phyloP scores from a whole-genome alignment of 1,140 invertebrate genomes.

The Bombus fervidus region DNA sequence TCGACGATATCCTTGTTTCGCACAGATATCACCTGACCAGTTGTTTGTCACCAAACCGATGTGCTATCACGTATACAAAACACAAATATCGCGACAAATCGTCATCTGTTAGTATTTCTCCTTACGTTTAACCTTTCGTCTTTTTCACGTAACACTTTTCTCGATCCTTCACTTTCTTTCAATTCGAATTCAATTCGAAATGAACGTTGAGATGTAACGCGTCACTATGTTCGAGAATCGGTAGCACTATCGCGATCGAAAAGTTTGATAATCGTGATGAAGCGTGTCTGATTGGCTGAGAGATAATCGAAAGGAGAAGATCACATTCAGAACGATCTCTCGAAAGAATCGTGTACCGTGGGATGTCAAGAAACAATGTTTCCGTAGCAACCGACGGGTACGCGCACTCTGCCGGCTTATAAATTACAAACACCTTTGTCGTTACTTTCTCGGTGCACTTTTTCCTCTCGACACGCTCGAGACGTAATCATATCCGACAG shows the following conservation, averaged over 20 bases:
- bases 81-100: neutral
- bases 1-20: neutral
- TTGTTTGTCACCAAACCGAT: neutral
- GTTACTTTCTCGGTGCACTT: neutral
- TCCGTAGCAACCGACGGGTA: neutral
- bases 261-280: neutral
- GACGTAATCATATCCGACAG: neutral
- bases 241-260: too few relatives aligned
- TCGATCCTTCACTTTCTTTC: neutral
- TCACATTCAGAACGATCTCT: neutral
- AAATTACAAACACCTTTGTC: neutral
- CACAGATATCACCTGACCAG: neutral
- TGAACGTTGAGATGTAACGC: neutral
- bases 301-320: neutral
- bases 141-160: neutral
- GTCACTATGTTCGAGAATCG: neutral
- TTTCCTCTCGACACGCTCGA: neutral
- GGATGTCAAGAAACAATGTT: neutral
- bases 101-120: neutral
- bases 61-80: neutral
- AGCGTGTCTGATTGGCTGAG: neutral
- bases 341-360: too few relatives aligned
- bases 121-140: neutral
- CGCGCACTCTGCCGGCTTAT: neutral
- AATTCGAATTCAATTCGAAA: neutral